Evolutionary conservation across 1,140 invertebrate genomes (phyloP).

Genomic region (Melanaphis sacchari): DNA sequence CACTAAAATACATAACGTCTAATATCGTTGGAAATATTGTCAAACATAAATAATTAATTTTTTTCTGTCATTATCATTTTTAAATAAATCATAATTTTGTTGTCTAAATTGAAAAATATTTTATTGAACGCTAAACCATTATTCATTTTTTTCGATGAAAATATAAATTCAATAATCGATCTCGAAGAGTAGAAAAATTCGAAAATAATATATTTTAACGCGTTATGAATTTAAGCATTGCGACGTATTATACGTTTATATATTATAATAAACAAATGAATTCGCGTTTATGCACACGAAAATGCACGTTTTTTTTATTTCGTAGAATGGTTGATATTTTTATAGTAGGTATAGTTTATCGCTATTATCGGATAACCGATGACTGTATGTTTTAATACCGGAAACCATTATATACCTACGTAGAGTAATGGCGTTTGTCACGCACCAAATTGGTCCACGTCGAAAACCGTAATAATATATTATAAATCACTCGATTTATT

Average conservation of each 20-base stretch:
- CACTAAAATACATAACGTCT: neutral
- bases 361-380: neutral
- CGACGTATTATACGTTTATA: neutral
- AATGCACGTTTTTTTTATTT: neutral
- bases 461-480: neutral
- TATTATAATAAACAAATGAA: neutral
- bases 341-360: neutral
- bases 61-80: neutral
- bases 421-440: neutral
- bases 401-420: neutral
- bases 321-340: neutral
- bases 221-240: neutral
- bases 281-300: neutral
- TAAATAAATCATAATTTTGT: neutral
- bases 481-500: slow-evolving; percentile 1
- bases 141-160: neutral
- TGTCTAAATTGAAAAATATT: no score
- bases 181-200: neutral
- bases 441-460: neutral
- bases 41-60: neutral
- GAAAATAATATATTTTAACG: neutral
- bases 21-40: neutral
- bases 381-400: neutral
- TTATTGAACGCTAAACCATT: neutral
- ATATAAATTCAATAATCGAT: neutral